A percentile compares a stretch with the other conserved stretches of the same genome.
phyloP scores from a whole-genome alignment of 2,888 invertebrate genomes.

The Sinelater perroti region DNA sequence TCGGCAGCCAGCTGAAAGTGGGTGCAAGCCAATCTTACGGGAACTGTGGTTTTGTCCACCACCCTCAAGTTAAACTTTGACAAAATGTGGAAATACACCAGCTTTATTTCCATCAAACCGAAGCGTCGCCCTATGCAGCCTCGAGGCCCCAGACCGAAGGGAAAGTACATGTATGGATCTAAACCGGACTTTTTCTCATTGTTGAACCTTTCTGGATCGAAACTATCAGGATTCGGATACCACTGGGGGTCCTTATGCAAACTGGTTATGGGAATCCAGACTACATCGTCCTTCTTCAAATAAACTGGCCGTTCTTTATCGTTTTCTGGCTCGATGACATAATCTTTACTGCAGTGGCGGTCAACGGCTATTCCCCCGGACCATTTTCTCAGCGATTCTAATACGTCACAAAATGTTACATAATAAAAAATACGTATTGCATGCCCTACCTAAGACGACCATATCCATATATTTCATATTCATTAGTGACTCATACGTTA shows the following conservation, averaged over 20 bases:
- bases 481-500: too few species aligned
- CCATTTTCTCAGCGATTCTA: slow-evolving; percentile 63
- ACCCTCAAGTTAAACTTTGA: too few species aligned
- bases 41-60: too few species aligned
- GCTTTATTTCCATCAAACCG: too few species aligned
- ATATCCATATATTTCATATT: too few species aligned
- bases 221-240: slow-evolving; percentile 51
- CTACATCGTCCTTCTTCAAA: slow-evolving; percentile 36
- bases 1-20: too few species aligned
- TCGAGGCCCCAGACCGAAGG: slow-evolving; percentile 64
- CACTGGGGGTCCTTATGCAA: slow-evolving; percentile 49
- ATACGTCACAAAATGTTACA: too few species aligned
- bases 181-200: slow-evolving; percentile 65
- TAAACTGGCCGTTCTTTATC: slow-evolving; percentile 38
- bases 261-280: slow-evolving; percentile 46
- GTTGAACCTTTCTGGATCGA: slow-evolving; percentile 58
- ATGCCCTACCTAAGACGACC: too few species aligned
- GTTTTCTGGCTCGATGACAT: slow-evolving; percentile 41
- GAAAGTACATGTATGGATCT: slow-evolving; percentile 56
- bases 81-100: too few species aligned
- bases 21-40: too few species aligned
- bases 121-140: too few species aligned
- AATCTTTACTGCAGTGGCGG: slow-evolving; percentile 43
- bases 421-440: too few species aligned
- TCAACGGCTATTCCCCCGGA: slow-evolving; percentile 56